Conservation (phyloP, 2,888 invertebrate species). For the Acanthosepion pharaonis region DNA sequence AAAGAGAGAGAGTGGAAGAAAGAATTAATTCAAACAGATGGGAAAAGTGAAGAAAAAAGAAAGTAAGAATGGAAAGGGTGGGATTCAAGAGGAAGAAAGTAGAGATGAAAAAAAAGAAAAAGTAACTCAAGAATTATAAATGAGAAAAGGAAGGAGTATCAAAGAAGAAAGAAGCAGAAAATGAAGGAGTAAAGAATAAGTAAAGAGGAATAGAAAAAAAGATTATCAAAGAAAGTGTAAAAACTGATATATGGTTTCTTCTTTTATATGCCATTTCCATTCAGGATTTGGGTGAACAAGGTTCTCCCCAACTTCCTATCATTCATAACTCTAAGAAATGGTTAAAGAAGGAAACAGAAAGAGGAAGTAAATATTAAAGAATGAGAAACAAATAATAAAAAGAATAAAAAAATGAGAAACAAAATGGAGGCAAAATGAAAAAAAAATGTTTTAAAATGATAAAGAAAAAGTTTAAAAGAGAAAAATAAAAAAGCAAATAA, state of each 20-base stretch:
- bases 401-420: not conserved
- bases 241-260: no score
- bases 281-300: no score
- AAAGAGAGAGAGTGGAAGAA: not conserved
- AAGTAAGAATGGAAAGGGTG: not conserved
- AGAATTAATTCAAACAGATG: not conserved
- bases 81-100: not conserved
- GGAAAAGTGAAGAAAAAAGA: not conserved
- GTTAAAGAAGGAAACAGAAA: not conserved
- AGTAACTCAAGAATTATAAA: no score
- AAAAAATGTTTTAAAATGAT: not conserved
- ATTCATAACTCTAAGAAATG: no score
- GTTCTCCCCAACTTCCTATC: no score
- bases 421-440: not conserved
- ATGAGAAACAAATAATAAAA: not conserved
- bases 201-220: no score
- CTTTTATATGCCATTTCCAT: no score
- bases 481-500: not conserved
- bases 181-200: no score
- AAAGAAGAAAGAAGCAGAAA: no score
- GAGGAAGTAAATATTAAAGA: not conserved
- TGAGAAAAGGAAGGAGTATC: no score
- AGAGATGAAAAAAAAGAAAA: no score
- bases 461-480: not conserved
- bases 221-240: no score